A percentile compares a stretch with the other conserved stretches of the same genome.
phyloP scores from a whole-genome alignment of 2,888 invertebrate genomes.

The Noctua pronuba region DNA sequence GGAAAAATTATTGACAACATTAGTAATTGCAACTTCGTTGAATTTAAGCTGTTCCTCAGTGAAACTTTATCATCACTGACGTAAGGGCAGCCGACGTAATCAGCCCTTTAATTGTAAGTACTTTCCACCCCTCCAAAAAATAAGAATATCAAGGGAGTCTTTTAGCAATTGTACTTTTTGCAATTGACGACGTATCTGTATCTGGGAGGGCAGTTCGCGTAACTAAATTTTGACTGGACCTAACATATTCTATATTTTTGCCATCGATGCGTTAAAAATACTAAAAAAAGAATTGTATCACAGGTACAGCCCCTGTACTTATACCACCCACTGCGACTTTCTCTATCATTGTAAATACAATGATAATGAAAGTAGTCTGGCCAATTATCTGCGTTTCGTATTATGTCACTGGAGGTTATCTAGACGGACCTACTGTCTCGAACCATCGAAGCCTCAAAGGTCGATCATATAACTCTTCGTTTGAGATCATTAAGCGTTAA shows the following conservation, averaged over 20 bases:
- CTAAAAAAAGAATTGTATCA: background rate
- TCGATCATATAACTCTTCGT: constrained; percentile 33
- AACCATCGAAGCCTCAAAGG: constrained; percentile 30
- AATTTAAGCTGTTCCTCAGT: background rate
- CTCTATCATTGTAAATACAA: constrained; percentile 28
- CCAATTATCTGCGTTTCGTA: constrained; percentile 44
- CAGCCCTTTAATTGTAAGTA: background rate
- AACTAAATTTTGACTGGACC: background rate
- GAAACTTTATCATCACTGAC: background rate
- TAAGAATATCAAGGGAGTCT: background rate
- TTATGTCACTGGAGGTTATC: constrained; percentile 65
- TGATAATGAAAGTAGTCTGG: constrained; percentile 44
- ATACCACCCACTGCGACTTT: constrained; percentile 23
- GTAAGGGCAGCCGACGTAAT: background rate
- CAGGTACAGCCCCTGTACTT: constrained; percentile 1
- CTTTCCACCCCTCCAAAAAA: background rate
- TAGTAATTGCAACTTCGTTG: constrained; percentile 12
- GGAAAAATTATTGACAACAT: constrained; percentile 62
- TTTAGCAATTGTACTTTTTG: background rate
- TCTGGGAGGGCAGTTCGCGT: background rate
- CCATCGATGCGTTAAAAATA: background rate
- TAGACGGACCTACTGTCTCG: constrained; percentile 36
- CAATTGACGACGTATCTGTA: background rate
- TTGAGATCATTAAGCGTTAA: constrained; percentile 9
- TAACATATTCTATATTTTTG: background rate